phyloP scores from a whole-genome alignment of 1,140 invertebrate species.

The Temnothorax curvispinosus region DNA sequence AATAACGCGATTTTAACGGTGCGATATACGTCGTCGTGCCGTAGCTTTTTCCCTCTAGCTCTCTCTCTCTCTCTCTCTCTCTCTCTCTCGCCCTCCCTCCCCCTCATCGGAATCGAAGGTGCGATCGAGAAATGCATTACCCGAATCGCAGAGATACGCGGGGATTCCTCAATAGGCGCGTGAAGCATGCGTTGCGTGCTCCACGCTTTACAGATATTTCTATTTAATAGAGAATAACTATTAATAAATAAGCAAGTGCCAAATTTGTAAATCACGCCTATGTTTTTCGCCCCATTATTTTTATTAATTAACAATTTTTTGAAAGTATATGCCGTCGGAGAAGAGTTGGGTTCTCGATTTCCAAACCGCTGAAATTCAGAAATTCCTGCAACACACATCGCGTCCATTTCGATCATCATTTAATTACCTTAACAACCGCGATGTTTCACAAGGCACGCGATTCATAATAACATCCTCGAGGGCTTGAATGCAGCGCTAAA shows the following conservation, averaged over 20 bases:
- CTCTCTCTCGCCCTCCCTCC: not conserved
- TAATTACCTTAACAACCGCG: not conserved
- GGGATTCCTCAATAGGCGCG: slow-evolving; percentile 19
- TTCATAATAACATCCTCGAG: slow-evolving; percentile 12
- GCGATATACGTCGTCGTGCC: slow-evolving; percentile 37
- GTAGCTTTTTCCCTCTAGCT: not conserved
- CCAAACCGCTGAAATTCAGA: not conserved
- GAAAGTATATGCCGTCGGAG: not conserved
- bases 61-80: not conserved
- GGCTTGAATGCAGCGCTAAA: slow-evolving; percentile 31
- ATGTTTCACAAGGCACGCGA: slow-evolving; percentile 23
- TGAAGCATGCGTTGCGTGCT: slow-evolving; percentile 9
- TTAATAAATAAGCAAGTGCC: not conserved
- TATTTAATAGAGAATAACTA: not conserved
- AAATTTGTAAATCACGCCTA: not conserved
- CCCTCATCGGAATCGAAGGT: slow-evolving; percentile 12
- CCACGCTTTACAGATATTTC: not conserved
- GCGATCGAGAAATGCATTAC: slow-evolving; percentile 47
- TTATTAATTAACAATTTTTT: not conserved
- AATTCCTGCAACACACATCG: not conserved
- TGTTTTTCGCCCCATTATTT: not conserved
- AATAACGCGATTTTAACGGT: slow-evolving; percentile 70
- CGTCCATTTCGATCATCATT: not conserved
- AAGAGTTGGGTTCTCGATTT: not conserved
- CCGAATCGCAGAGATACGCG: slow-evolving; percentile 32